These are phyloP conservation scores for Proisotoma minuta DNA, from an alignment of 2,888 invertebrate genomes.

Conservation along the genomic window DNA sequence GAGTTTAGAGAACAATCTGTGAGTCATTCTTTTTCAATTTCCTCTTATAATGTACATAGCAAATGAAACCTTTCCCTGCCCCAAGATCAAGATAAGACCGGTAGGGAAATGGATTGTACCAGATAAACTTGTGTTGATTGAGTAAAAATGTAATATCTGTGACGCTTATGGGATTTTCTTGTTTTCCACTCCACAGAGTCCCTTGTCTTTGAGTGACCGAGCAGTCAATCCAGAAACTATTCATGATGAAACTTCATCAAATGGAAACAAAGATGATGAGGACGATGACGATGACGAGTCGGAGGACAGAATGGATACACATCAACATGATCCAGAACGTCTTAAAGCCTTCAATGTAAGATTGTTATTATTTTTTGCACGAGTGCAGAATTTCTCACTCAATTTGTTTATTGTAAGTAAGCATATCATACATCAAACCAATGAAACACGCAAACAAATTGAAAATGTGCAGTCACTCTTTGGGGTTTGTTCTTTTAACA, in stretches of 20 bases:
- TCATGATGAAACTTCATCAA: conserved; percentile 83
- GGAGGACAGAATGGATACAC: conserved; percentile 84
- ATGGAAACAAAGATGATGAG: conserved; percentile 75
- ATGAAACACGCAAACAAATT: too few relatives aligned
- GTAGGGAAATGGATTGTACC: conserved; percentile 2
- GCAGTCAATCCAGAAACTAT: conserved; percentile 63
- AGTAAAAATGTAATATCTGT: conserved; percentile 13
- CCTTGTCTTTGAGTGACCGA: conserved; percentile 57
- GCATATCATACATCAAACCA: too few relatives aligned
- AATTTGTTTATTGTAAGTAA: too few relatives aligned
- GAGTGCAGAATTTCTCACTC: too few relatives aligned
- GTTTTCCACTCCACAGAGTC: conserved; percentile 58
- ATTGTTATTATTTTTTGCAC: too few relatives aligned
- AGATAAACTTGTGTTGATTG: conserved; percentile 1
- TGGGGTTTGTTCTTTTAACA: too few relatives aligned
- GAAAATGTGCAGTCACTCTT: too few relatives aligned
- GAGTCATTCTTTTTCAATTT: conserved; percentile 34
- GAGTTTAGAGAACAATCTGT: conserved; percentile 47
- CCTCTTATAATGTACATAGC: too few relatives aligned
- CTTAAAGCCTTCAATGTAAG: conserved; percentile 93
- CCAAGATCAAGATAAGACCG: neutral
- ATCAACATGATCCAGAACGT: conserved; percentile 84
- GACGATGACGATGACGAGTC: conserved; percentile 86
- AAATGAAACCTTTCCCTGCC: neutral
- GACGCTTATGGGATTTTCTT: conserved; percentile 17